A percentile compares a stretch with the other conserved stretches of the same genome.
Evolutionary conservation across 2,888 invertebrate species (phyloP).

Genomic region (Epinotia brunnichana): DNA sequence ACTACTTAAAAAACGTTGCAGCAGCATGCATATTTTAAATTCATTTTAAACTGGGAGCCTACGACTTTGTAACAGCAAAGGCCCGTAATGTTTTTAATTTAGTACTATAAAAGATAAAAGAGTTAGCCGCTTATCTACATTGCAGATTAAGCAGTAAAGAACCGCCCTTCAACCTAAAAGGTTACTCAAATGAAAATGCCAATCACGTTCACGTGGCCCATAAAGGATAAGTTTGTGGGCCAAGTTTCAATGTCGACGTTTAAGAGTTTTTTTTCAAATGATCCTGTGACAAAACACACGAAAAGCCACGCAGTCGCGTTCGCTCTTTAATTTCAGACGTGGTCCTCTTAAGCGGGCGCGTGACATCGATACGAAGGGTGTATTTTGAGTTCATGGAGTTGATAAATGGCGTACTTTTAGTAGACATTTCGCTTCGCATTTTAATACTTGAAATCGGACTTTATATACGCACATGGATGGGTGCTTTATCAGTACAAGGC

Average conservation of each 20-base stretch:
- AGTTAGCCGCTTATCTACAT: constrained; percentile 52
- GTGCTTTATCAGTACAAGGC: no score
- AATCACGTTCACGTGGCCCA: constrained; percentile 70
- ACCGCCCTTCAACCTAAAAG: constrained; percentile 63
- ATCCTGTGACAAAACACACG: constrained; percentile 59
- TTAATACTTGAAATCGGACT: not conserved
- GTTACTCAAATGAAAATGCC: constrained; percentile 63
- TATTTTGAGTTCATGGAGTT: constrained; percentile 47
- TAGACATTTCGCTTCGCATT: not conserved
- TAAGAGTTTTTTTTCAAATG: constrained; percentile 59
- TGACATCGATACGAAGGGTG: constrained; percentile 54
- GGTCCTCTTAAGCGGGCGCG: constrained; percentile 62
- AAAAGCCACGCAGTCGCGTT: constrained; percentile 61
- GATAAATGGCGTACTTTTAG: constrained; percentile 1
- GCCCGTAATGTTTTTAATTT: constrained; percentile 42
- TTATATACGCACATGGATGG: no score
- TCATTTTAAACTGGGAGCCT: constrained; percentile 33
- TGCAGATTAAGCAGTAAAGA: constrained; percentile 68
- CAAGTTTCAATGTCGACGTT: constrained; percentile 70
- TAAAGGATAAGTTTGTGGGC: constrained; percentile 67
- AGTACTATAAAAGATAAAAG: constrained; percentile 43
- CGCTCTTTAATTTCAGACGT: constrained; percentile 74
- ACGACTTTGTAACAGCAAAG: constrained; percentile 33
- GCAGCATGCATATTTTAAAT: constrained; percentile 22
- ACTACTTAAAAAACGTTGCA: not conserved